Evolutionary conservation across 2,797 vertebrate genomes (phyloP), one percentile per base, ranked within the genome.

Genomic region (Eulemur rubriventer): DNA sequence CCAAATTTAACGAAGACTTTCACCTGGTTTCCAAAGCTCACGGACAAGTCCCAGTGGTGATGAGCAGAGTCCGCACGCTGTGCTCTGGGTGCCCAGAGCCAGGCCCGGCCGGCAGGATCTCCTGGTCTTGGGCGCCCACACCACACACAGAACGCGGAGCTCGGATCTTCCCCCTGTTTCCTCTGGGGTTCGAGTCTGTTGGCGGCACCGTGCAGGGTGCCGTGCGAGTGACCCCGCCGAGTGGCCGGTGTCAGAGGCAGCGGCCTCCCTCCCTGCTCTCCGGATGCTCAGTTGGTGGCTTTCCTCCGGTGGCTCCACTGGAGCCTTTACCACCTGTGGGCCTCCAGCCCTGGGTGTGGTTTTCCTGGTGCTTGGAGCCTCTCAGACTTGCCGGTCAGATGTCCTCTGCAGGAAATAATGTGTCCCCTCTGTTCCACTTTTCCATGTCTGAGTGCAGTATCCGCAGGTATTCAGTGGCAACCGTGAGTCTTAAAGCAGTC

Each of bases 391-490:
- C 43, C 59, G 63, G 7, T 24, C 11, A 48, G 28, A 30, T 0
- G 14, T 41, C 67, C 50, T 17, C 38, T 24, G 4, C 24, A 33
- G 55, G 13, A n/a, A 57, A 10, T 9, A 1, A 7, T 0, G 0
- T n/a, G 33, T 1, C 2, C n/a, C 16, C n/a, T 41, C 20, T 1
- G 1, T 50, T 28, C 48, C 9, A 26, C 18, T 20, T 57, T 2
- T 52, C 24, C 1, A 1, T 10, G 2, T 55, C 7, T 38, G 33
- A 50, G 55, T 33, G 12, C 17, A 41, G 30, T 69, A 1, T 13
- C 13, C 72, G 26, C 16, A 10, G 22, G 20, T 57, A n/a, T 72
- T 46, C 30, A 41, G 75, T 73, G 70, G 72, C 16, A 6, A 28
- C 0, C 4, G 50, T 59, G 85, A 79, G 46, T 70, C 70, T 17